phyloP scores from a whole-genome alignment of 2,797 vertebrate species.

The Rhincodon typus region DNA sequence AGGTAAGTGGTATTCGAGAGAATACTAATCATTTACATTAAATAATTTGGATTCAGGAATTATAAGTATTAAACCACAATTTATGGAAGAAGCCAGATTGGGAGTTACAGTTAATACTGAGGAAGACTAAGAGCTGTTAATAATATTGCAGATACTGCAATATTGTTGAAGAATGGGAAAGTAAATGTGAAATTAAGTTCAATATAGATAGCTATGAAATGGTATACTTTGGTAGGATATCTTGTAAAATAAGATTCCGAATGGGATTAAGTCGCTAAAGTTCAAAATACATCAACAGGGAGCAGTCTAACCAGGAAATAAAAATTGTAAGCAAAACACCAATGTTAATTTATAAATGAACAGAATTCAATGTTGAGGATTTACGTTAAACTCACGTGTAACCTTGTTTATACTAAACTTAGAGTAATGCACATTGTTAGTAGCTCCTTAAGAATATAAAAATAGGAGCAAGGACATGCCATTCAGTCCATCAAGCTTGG shows the following conservation, averaged over 20 bases:
- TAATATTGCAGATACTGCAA: background rate
- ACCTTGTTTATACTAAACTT: too few species aligned
- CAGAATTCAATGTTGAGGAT: background rate
- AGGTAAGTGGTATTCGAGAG: background rate
- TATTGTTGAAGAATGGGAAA: background rate
- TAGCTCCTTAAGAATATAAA: too few species aligned
- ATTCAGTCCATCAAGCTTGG: too few species aligned
- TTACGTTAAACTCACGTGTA: background rate
- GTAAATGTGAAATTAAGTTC: background rate
- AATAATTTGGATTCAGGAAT: background rate
- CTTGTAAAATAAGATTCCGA: background rate
- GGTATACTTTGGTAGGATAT: background rate
- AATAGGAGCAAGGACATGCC: too few species aligned
- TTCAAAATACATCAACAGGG: background rate
- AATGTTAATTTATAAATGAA: background rate
- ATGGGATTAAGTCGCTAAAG: background rate
- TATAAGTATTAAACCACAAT: background rate
- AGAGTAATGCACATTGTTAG: too few species aligned
- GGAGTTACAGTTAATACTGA: background rate
- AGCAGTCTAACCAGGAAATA: background rate
- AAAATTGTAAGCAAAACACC: background rate
- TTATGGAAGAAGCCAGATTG: background rate
- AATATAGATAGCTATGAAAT: background rate
- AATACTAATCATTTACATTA: background rate
- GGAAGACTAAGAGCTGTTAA: background rate